Conservation (phyloP, 1,140 invertebrate species). For the Dufourea novaeangliae region DNA sequence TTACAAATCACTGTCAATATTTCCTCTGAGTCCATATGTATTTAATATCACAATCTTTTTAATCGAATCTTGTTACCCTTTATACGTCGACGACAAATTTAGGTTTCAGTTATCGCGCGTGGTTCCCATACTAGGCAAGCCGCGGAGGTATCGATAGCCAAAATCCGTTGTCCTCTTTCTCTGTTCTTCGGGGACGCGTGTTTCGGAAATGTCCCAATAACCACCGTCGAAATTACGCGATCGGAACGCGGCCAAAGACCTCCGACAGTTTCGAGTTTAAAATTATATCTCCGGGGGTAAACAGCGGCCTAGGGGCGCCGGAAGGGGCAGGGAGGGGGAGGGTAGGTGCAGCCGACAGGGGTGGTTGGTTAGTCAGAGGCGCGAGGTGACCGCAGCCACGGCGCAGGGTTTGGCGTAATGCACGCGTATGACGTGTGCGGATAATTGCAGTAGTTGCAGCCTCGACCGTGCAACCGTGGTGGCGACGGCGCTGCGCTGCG, state of each 20-base stretch:
- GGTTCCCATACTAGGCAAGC: not conserved
- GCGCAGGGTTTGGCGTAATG: constrained; percentile 67
- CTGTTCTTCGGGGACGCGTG: not conserved
- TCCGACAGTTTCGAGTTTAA: constrained; percentile 53
- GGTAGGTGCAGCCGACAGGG: constrained; percentile 9
- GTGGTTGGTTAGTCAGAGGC: constrained; percentile 57
- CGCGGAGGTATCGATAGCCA: not conserved
- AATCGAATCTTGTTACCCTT: no score
- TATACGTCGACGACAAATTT: no score
- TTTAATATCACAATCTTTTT: no score
- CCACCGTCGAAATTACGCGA: constrained; percentile 12
- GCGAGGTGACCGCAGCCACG: constrained; percentile 66
- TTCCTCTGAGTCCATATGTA: no score
- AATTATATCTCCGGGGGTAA: constrained; percentile 58
- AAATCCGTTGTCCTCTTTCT: not conserved
- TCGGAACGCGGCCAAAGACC: constrained; percentile 42
- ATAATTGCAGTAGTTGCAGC: constrained; percentile 79
- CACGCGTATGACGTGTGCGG: constrained; percentile 77
- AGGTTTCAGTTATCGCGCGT: not conserved
- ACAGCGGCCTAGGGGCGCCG: constrained; percentile 9
- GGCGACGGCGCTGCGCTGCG: constrained; percentile 60
- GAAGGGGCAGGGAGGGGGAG: constrained; percentile 1
- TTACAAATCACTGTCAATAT: no score
- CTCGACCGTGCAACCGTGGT: constrained; percentile 68
- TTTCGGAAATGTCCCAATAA: constrained; percentile 5